A percentile compares a stretch with the other conserved stretches of the same genome.
Evolutionary conservation across 2,797 vertebrate species (phyloP).

Genomic region (Pangasius macronema): DNA sequence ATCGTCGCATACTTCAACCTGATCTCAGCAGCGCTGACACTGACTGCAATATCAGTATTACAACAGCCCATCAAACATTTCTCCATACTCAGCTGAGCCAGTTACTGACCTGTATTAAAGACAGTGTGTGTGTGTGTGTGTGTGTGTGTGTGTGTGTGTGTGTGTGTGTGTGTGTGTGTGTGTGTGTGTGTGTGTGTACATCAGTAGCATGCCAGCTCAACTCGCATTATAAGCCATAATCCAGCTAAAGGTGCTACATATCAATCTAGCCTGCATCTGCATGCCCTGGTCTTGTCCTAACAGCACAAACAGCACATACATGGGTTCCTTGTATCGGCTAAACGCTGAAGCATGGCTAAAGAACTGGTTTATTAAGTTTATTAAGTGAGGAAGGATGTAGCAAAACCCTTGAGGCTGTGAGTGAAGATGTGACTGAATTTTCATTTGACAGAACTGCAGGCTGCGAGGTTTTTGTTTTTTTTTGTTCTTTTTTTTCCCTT

Average conservation of each 20-base stretch:
- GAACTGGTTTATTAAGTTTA: neutral
- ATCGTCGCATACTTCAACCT: neutral
- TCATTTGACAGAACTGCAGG: constrained; percentile 7
- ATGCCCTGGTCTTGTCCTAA: neutral
- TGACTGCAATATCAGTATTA: constrained; percentile 13
- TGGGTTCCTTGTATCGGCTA: neutral
- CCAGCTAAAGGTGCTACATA: constrained; percentile 39
- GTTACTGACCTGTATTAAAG: neutral
- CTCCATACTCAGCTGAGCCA: constrained; percentile 24
- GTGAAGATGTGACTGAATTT: constrained; percentile 3
- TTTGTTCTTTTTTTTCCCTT: neutral
- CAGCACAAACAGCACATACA: neutral
- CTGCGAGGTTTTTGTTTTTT: neutral
- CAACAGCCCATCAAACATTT: neutral
- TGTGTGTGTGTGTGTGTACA: neutral
- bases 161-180: neutral
- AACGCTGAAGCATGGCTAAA: neutral
- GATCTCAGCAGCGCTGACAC: neutral
- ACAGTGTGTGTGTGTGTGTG: neutral
- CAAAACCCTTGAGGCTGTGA: constrained; percentile 16
- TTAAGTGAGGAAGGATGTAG: constrained; percentile 20
- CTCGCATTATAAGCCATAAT: constrained; percentile 50
- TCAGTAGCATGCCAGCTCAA: constrained; percentile 33
- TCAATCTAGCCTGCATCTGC: constrained; percentile 13
- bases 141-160: neutral